phyloP scores from a whole-genome alignment of 2,113 vertebrate species.

The Salvelinus sp. region DNA sequence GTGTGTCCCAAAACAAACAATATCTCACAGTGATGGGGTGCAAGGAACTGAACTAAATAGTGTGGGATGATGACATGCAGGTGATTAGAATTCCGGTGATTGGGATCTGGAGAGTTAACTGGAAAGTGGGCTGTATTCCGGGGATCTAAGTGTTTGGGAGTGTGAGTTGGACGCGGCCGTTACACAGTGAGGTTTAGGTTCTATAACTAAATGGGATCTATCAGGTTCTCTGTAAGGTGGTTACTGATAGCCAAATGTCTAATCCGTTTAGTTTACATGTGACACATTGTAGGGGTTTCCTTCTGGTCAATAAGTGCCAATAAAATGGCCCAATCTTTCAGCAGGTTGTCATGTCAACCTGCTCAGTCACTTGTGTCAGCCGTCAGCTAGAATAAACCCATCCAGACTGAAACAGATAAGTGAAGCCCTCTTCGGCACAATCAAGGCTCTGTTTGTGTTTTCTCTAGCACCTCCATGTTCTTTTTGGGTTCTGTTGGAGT shows the following conservation, averaged over 20 bases:
- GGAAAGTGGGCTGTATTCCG: too few species aligned
- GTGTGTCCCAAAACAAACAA: too few species aligned
- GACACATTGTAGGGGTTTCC: slow-evolving; percentile 65
- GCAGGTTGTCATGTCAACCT: slow-evolving; percentile 68
- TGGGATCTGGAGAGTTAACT: too few species aligned
- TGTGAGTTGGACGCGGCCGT: too few species aligned
- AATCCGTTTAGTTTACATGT: slow-evolving; percentile 67
- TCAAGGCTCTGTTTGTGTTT: slow-evolving; percentile 67
- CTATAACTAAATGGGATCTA: slow-evolving; percentile 10
- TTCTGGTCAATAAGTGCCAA: slow-evolving; percentile 66
- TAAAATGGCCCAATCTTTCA: slow-evolving; percentile 66
- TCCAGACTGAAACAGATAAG: slow-evolving; percentile 53
- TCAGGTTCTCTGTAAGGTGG: slow-evolving; percentile 46
- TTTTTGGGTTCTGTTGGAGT: slow-evolving; percentile 57
- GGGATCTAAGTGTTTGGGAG: too few species aligned
- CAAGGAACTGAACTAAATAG: too few species aligned
- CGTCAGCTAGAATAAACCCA: slow-evolving; percentile 40
- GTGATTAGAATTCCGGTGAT: too few species aligned
- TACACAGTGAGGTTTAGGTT: too few species aligned
- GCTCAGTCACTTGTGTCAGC: slow-evolving; percentile 68
- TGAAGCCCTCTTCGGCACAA: slow-evolving; percentile 56
- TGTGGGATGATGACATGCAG: too few species aligned
- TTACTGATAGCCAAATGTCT: slow-evolving; percentile 43
- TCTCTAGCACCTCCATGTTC: slow-evolving; percentile 60
- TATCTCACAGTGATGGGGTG: too few species aligned